Evolutionary conservation across 2,797 vertebrate genomes (phyloP).

Genomic region (Melopsittacus undulatus): DNA sequence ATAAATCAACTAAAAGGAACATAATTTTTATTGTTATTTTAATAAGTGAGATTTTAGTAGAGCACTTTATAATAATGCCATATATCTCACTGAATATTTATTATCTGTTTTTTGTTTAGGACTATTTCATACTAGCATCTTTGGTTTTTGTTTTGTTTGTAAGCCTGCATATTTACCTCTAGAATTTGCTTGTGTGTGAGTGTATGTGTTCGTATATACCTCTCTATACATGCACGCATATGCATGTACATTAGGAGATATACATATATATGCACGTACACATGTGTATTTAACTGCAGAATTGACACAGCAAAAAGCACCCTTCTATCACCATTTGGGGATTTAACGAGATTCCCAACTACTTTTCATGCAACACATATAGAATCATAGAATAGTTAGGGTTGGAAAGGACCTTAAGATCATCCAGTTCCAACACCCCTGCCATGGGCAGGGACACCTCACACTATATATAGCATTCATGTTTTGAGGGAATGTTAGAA

Average conservation of each 20-base stretch:
- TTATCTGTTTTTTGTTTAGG: conserved; percentile 58
- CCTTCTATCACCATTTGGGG: neutral
- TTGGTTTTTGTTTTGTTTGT: conserved; percentile 26
- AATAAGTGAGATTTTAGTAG: conserved; percentile 65
- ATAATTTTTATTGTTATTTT: conserved; percentile 33
- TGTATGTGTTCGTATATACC: neutral
- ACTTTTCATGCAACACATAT: neutral
- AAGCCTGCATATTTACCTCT: conserved; percentile 24
- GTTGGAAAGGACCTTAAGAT: too few relatives aligned
- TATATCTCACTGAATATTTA: conserved; percentile 75
- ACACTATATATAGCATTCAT: neutral
- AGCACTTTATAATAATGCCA: conserved; percentile 74
- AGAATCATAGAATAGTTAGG: too few relatives aligned
- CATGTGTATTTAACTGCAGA: neutral
- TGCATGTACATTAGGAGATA: neutral
- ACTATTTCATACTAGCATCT: conserved; percentile 40
- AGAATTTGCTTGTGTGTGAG: neutral
- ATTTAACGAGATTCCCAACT: neutral
- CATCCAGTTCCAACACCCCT: too few relatives aligned
- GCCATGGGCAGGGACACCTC: too few relatives aligned
- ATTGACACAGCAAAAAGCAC: neutral
- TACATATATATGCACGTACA: neutral
- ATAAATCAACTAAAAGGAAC: conserved; percentile 55
- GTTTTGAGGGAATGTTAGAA: neutral
- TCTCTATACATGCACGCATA: neutral